phyloP scores from a whole-genome alignment of 2,113 vertebrate species.

The Uria lomvia region DNA sequence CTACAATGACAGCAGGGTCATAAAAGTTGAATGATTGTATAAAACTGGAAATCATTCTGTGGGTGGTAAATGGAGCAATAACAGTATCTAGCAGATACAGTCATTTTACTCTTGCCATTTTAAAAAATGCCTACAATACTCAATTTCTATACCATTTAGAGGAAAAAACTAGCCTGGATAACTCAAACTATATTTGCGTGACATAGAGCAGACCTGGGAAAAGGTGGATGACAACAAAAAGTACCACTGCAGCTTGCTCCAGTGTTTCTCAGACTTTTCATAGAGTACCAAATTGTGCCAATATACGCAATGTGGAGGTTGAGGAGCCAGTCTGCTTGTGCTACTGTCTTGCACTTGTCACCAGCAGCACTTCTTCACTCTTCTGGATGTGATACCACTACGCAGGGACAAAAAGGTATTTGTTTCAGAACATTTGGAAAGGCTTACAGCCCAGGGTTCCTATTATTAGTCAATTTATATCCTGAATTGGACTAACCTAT shows the following conservation, averaged over 20 bases:
- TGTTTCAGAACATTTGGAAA: background rate
- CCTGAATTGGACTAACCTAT: background rate
- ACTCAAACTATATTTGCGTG: background rate
- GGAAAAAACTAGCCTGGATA: background rate
- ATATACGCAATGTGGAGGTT: background rate
- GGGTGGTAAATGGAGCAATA: background rate
- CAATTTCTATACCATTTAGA: background rate
- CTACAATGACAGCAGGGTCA: background rate
- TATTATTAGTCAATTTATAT: background rate
- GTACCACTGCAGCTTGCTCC: background rate
- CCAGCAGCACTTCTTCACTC: background rate
- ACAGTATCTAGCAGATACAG: background rate
- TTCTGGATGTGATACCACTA: background rate
- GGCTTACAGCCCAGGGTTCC: background rate
- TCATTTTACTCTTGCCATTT: background rate
- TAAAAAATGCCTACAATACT: background rate
- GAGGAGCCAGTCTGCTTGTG: background rate
- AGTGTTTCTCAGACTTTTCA: background rate
- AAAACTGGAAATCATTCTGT: conserved; percentile 1
- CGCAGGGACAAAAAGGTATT: background rate
- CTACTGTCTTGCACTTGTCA: background rate
- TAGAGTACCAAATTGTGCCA: background rate
- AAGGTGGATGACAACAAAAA: background rate
- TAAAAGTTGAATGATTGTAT: background rate
- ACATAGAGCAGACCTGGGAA: background rate